A percentile compares a stretch with the other conserved stretches of the same genome.
Evolutionary conservation across 2,797 vertebrate species (phyloP).

Genomic region (Chaetophractus vellerosus): DNA sequence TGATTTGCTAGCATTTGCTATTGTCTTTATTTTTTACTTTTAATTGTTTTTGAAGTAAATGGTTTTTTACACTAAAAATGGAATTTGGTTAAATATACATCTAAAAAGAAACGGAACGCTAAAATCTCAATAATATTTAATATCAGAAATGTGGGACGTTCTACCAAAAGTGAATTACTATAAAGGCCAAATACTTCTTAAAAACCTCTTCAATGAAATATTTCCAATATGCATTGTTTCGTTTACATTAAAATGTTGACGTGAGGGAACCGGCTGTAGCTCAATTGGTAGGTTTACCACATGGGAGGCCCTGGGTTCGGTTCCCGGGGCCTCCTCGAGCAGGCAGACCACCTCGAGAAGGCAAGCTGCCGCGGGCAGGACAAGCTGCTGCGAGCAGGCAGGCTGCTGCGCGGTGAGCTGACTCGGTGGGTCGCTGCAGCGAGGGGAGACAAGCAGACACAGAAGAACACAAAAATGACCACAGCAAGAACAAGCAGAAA

Average conservation of each 20-base stretch:
- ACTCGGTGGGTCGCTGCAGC: too few relatives aligned
- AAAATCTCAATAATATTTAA: neutral
- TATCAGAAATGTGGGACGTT: neutral
- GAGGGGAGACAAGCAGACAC: too few relatives aligned
- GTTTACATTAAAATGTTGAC: neutral
- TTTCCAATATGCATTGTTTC: neutral
- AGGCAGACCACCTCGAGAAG: too few relatives aligned
- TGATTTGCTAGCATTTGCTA: neutral
- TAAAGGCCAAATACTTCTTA: neutral
- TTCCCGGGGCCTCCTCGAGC: too few relatives aligned
- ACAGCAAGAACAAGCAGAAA: too few relatives aligned
- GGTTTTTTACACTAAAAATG: neutral
- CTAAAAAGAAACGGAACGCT: neutral
- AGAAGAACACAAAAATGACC: too few relatives aligned
- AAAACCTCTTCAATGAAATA: neutral
- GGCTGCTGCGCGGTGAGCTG: too few relatives aligned
- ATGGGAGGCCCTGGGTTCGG: too few relatives aligned
- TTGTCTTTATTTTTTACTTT: neutral
- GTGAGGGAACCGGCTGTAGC: too few relatives aligned
- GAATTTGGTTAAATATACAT: neutral
- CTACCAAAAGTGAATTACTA: neutral
- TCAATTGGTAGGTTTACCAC: too few relatives aligned
- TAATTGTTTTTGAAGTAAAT: neutral
- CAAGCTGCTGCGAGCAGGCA: too few relatives aligned
- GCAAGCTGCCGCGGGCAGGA: too few relatives aligned